A percentile compares a stretch with the other conserved stretches of the same genome.
phyloP scores from a whole-genome alignment of 2,888 invertebrate genomes.

The Carcina quercana region DNA sequence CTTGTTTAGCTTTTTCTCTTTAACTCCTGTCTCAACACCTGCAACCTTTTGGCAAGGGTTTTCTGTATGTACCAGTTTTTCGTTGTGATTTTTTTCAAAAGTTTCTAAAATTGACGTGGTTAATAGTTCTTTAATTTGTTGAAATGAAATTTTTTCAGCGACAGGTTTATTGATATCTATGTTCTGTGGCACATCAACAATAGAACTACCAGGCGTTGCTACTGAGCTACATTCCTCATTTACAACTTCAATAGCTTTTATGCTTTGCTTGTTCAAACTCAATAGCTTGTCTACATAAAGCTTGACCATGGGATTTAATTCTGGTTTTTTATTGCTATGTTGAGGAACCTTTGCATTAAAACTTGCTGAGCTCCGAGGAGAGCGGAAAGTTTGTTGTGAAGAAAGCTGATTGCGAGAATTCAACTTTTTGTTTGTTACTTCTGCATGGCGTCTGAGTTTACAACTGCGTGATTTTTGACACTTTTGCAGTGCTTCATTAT shows the following conservation, averaged over 20 bases:
- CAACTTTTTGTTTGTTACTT: no score
- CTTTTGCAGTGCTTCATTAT: no score
- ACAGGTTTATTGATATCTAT: conserved; percentile 24
- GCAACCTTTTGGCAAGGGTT: no score
- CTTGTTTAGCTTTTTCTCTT: no score
- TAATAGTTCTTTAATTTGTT: conserved; percentile 48
- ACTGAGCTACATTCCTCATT: conserved; percentile 62
- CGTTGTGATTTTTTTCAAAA: conserved; percentile 10
- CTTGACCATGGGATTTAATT: conserved; percentile 48
- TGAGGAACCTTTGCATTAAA: no score
- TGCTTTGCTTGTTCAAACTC: conserved; percentile 46
- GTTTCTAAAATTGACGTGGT: conserved; percentile 37
- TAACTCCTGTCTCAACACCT: no score
- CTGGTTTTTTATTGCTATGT: conserved; percentile 19
- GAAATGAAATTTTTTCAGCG: conserved; percentile 43
- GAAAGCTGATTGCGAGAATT: no score
- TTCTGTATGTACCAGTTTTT: background rate
- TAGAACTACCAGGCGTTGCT: conserved; percentile 61
- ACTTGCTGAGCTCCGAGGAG: no score
- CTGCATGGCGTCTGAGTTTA: no score
- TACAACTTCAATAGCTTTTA: conserved; percentile 53
- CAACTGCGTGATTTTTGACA: no score
- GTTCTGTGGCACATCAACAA: conserved; percentile 52
- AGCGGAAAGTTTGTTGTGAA: no score
- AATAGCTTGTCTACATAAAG: conserved; percentile 55